A percentile compares a stretch with the other conserved stretches of the same genome.
Evolutionary conservation across 2,113 vertebrate genomes (phyloP).

Genomic region (Corythaeola cristata): DNA sequence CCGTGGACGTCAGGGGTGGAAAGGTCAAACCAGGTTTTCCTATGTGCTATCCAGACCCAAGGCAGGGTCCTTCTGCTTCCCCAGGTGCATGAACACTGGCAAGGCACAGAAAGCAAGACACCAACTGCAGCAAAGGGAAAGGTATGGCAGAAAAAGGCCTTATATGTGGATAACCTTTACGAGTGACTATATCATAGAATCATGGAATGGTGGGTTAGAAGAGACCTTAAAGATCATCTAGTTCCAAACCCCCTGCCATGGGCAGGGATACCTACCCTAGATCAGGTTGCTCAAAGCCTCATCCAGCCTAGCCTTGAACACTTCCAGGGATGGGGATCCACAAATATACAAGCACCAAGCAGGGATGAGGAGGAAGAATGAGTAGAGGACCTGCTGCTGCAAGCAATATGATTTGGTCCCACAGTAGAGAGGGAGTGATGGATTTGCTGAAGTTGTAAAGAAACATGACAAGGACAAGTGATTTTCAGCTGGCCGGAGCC

Average conservation of each 20-base stretch:
- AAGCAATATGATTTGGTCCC: not conserved
- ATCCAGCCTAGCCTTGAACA: too few relatives aligned
- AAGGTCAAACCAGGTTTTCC: not conserved
- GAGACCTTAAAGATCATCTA: too few relatives aligned
- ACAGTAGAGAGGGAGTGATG: not conserved
- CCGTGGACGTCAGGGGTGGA: not conserved
- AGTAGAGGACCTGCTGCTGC: rapidly evolving
- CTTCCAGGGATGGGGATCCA: too few relatives aligned
- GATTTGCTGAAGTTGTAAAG: not conserved
- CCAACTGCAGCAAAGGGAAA: not conserved
- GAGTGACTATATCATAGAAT: too few relatives aligned
- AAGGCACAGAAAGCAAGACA: not conserved
- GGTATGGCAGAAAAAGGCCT: not conserved
- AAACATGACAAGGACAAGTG: not conserved
- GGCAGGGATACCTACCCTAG: too few relatives aligned
- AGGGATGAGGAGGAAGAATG: not conserved
- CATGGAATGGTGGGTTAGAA: too few relatives aligned
- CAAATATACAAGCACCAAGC: not conserved
- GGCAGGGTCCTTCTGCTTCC: not conserved
- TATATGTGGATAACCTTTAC: not conserved
- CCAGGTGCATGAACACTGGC: rapidly evolving
- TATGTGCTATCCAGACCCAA: rapidly evolving
- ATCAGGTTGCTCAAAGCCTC: too few relatives aligned
- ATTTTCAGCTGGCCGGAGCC: not conserved
- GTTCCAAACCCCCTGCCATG: too few relatives aligned